Base-by-base conservation (phyloP, 1,140 invertebrate species). In the Dryas iulia region DNA sequence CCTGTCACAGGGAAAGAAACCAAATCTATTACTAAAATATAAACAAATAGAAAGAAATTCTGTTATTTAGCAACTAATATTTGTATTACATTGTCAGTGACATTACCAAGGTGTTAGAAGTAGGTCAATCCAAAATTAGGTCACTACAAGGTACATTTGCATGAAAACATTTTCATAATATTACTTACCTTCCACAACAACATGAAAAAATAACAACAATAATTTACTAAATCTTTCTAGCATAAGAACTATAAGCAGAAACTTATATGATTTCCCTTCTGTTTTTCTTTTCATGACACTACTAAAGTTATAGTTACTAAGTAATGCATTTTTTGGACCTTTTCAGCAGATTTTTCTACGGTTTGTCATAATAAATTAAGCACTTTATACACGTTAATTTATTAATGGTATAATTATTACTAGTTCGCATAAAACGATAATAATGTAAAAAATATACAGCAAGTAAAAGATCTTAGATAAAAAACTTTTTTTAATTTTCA, bases 51-150 rank as follows among this genome's bases (percentile, higher is more conserved):
- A 18, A 35, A 5, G 11, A 35, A 47, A 8, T 47, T 21, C 14
- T 3, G 8, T 47, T 47, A 47, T 47, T 47, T 47, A n/a, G 39
- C 1, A 47, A 47, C 39, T 47, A 21, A 47, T 47, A 11, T 21
- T 47, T 47, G 39, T 47, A 47, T 2, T 21, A 47, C 31, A 30
- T 52, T 30, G 24, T 28, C 25, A 11, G 25, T 14, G 18, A 47
- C 39, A 62, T 62, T 59, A 23, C 64, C 26, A 66, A 66, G 35
- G 56, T 59, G 28, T 31, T 12, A 52, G 30, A 66, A 66, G 57
- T 66, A 24, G 65, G 65, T 66, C 65, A 66, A 28, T 26, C 35
- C 39, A 66, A 21, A 66, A 59, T 52, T 66, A 66, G 65, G 65
- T 66, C 65, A 66, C 39, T 25, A 28, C 25, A 30, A 21, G 39